phyloP scores from a whole-genome alignment of 2,113 vertebrate species.

The Crotophaga sulcirostris region DNA sequence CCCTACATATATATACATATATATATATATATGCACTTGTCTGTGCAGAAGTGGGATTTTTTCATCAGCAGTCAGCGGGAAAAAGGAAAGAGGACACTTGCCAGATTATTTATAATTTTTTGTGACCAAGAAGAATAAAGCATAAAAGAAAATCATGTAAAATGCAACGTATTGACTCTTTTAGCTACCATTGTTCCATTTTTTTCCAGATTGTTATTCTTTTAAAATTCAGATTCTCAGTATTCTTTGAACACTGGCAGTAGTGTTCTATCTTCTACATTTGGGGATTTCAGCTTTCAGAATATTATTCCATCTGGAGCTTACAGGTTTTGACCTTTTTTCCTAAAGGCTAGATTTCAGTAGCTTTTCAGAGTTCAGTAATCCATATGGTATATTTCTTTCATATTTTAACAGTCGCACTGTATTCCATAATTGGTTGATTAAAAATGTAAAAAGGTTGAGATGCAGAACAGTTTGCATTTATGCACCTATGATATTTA shows the following conservation, averaged over 20 bases:
- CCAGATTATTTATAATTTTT: not conserved
- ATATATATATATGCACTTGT: not conserved
- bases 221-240: not conserved
- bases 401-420: not conserved
- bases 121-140: not conserved
- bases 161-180: not conserved
- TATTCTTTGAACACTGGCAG: not conserved
- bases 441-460: constrained; percentile 38
- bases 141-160: not conserved
- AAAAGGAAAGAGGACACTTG: not conserved
- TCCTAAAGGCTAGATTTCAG: not conserved
- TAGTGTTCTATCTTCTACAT: not conserved
- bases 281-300: not conserved
- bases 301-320: constrained; percentile 20
- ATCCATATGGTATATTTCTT: not conserved
- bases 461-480: constrained; percentile 15
- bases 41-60: not conserved
- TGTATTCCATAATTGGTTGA: not conserved
- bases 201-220: not conserved
- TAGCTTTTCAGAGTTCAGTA: not conserved
- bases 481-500: not conserved
- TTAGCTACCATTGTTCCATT: not conserved
- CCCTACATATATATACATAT: not conserved
- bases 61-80: not conserved
- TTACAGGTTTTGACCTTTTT: not conserved